phyloP scores from a whole-genome alignment of 2,888 invertebrate genomes.

The Amphiduros pacificus region DNA sequence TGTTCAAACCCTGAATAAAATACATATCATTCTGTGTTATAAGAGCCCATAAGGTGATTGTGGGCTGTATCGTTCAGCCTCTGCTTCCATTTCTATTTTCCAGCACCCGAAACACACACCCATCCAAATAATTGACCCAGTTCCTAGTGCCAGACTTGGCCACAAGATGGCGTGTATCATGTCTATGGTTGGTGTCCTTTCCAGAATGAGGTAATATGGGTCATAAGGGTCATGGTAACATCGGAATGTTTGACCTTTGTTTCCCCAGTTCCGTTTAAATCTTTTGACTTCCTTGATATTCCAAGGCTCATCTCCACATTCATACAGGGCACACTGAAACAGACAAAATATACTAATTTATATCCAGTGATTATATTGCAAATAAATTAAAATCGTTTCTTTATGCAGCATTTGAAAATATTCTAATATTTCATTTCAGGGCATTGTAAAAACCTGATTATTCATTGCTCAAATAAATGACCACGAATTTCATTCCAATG shows the following conservation, averaged over 20 bases:
- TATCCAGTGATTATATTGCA: too few species aligned
- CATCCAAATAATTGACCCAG: slow-evolving; percentile 28
- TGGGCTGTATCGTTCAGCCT: too few species aligned
- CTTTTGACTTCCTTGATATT: slow-evolving; percentile 27
- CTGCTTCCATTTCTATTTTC: slow-evolving; percentile 23
- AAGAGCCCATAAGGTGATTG: too few species aligned
- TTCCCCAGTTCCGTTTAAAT: slow-evolving; percentile 26
- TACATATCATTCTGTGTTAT: too few species aligned
- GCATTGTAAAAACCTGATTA: too few species aligned
- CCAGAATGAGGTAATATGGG: slow-evolving; percentile 18
- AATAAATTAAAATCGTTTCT: too few species aligned
- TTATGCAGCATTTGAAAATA: too few species aligned
- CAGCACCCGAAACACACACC: slow-evolving; percentile 33
- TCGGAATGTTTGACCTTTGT: slow-evolving; percentile 15
- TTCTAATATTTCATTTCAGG: too few species aligned
- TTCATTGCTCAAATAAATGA: too few species aligned
- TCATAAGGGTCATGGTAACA: slow-evolving; percentile 28
- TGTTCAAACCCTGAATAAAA: too few species aligned
- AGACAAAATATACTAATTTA: too few species aligned
- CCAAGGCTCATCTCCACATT: slow-evolving; percentile 32
- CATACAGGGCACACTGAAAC: slow-evolving; percentile 29
- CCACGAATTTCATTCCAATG: too few species aligned
- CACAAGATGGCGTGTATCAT: slow-evolving; percentile 30
- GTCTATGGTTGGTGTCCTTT: slow-evolving; percentile 14
- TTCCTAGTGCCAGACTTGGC: slow-evolving; percentile 24